Conservation (phyloP, 2,113 vertebrate species). For the Alexandromys fortis region DNA sequence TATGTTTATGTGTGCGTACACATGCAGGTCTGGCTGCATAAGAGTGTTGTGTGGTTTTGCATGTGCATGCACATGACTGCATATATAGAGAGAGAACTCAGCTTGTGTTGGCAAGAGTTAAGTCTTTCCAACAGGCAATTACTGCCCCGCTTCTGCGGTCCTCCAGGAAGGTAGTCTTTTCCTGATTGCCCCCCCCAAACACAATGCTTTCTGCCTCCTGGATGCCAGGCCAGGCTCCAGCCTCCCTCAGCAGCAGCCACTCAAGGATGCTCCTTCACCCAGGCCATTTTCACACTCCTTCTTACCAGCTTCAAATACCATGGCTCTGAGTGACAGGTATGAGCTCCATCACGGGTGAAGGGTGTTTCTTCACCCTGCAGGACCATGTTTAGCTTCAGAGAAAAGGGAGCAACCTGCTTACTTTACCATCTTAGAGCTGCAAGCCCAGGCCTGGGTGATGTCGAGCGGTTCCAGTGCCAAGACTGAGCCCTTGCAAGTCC, state of each 20-base stretch:
- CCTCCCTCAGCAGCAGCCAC: not conserved
- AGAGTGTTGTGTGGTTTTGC: not conserved
- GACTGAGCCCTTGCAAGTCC: not conserved
- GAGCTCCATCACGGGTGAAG: fast-evolving
- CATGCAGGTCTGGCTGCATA: not conserved
- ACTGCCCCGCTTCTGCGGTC: not conserved
- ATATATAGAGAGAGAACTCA: not conserved
- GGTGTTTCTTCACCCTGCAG: fast-evolving
- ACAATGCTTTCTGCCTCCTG: not conserved
- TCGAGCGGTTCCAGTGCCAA: fast-evolving
- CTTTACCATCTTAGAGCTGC: not conserved
- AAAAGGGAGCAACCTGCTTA: not conserved
- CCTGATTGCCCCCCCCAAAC: not conserved
- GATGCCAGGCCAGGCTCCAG: fast-evolving
- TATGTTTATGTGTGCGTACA: not conserved
- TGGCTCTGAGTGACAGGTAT: not conserved
- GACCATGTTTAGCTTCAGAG: no score
- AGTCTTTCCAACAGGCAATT: not conserved
- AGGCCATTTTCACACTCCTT: fast-evolving
- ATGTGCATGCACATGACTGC: no score
- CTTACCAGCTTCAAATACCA: not conserved
- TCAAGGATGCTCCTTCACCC: not conserved
- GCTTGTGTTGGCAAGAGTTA: not conserved
- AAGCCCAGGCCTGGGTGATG: not conserved
- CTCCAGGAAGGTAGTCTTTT: not conserved